Conservation (phyloP, 37 sponge, comb jelly and placozoan species). For the Oscarella lobularis region DNA sequence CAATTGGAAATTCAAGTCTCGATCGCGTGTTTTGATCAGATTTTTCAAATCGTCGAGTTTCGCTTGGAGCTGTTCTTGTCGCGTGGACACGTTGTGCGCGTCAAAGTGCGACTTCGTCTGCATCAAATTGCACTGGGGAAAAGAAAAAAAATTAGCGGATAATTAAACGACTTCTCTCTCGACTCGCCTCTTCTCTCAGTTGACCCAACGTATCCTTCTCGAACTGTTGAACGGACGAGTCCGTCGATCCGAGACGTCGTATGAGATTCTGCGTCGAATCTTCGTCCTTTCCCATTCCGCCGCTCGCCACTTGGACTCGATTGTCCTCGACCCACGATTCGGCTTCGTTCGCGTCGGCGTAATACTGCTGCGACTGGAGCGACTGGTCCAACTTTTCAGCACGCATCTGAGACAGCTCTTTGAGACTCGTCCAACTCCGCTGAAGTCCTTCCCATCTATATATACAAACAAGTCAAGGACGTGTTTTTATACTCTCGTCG, state of each 20-base stretch:
- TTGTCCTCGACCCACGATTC: background rate
- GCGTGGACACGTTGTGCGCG: background rate
- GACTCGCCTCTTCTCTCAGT: background rate
- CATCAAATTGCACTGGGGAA: background rate
- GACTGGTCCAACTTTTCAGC: background rate
- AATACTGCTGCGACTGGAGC: background rate
- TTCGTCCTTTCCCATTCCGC: background rate
- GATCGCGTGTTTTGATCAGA: background rate
- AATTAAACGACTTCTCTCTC: background rate
- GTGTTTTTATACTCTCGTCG: too few species aligned
- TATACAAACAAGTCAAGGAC: too few species aligned
- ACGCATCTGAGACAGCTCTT: background rate
- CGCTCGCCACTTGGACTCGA: background rate
- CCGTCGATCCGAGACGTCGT: background rate
- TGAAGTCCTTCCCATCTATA: background rate
- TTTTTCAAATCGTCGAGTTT: background rate
- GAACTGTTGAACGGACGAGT: background rate
- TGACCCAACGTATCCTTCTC: background rate
- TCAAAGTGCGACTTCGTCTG: background rate
- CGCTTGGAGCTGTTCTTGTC: background rate
- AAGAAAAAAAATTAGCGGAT: background rate
- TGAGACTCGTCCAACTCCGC: background rate
- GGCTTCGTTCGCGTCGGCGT: background rate
- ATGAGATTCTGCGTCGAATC: background rate
- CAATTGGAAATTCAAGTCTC: background rate